phyloP scores from a whole-genome alignment of 2,888 invertebrate species.

The Meta bourneti region DNA sequence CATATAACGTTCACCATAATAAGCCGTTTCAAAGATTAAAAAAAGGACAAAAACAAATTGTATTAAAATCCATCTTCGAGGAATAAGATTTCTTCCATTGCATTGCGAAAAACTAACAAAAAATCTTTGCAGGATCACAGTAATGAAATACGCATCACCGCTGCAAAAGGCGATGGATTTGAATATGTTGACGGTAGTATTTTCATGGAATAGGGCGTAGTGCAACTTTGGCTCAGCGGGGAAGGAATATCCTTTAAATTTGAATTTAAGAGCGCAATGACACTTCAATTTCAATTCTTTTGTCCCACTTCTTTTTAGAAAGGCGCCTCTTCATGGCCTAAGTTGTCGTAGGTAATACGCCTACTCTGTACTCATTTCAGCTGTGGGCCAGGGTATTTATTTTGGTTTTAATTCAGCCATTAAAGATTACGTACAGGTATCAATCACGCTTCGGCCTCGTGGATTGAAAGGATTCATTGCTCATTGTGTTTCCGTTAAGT shows the following conservation, averaged over 20 bases:
- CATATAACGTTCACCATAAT: background rate
- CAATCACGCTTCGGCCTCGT: slow-evolving; percentile 1
- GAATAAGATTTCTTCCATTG: too few relatives aligned
- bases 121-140: slow-evolving; percentile 1
- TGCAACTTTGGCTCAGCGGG: slow-evolving; percentile 42
- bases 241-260: slow-evolving; percentile 50
- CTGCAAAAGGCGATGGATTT: background rate
- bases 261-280: slow-evolving; percentile 67
- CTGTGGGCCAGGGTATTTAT: slow-evolving; percentile 7
- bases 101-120: background rate
- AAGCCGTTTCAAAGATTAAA: too few relatives aligned
- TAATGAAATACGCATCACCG: slow-evolving; percentile 16
- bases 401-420: background rate
- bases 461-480: too few relatives aligned
- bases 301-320: slow-evolving; percentile 49
- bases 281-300: slow-evolving; percentile 70
- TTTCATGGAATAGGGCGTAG: slow-evolving; percentile 47
- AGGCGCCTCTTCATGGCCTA: slow-evolving; percentile 24
- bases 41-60: too few relatives aligned
- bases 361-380: slow-evolving; percentile 27
- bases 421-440: slow-evolving; percentile 24
- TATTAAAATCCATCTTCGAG: too few relatives aligned
- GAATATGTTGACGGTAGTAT: slow-evolving; percentile 4
- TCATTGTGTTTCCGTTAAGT: too few relatives aligned
- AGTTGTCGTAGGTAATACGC: slow-evolving; percentile 21